Evolutionary conservation across 2,888 invertebrate species (phyloP).

Genomic region (Amorpha juglandis): DNA sequence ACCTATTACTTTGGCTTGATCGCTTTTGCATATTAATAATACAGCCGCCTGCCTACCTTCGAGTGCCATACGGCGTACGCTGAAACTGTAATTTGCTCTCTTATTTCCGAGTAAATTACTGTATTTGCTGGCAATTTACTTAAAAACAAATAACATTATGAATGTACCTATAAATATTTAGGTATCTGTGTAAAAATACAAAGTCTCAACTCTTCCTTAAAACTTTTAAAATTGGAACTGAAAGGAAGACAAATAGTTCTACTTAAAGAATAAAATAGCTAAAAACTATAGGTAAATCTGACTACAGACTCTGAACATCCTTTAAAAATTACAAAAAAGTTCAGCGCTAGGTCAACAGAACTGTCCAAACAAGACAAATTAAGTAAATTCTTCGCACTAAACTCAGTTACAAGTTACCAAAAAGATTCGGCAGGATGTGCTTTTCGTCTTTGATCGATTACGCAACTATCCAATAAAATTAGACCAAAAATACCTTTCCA

Average conservation of each 20-base stretch:
- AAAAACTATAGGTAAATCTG: neutral
- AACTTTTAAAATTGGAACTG: too few species aligned
- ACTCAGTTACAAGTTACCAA: constrained; percentile 36
- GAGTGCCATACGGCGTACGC: neutral
- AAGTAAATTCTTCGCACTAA: constrained; percentile 38
- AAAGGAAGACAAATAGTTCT: too few species aligned
- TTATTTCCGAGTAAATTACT: constrained; percentile 6
- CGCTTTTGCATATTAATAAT: constrained; percentile 68
- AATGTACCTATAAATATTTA: too few species aligned
- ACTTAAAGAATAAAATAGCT: too few species aligned
- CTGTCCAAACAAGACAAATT: constrained; percentile 35
- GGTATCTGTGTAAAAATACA: too few species aligned
- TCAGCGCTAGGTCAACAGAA: constrained; percentile 24
- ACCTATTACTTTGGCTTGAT: constrained; percentile 59
- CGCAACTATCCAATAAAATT: constrained; percentile 13
- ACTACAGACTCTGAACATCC: neutral
- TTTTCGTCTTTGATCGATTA: constrained; percentile 23
- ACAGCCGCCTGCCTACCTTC: constrained; percentile 6
- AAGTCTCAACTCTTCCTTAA: too few species aligned
- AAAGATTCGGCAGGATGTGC: constrained; percentile 26
- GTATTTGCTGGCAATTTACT: neutral
- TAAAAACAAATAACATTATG: too few species aligned
- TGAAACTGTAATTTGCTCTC: neutral
- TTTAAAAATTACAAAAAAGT: neutral
- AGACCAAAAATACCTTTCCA: neutral